Conservation (phyloP, 1,140 invertebrate genomes). For the Tetranychus urticae region DNA sequence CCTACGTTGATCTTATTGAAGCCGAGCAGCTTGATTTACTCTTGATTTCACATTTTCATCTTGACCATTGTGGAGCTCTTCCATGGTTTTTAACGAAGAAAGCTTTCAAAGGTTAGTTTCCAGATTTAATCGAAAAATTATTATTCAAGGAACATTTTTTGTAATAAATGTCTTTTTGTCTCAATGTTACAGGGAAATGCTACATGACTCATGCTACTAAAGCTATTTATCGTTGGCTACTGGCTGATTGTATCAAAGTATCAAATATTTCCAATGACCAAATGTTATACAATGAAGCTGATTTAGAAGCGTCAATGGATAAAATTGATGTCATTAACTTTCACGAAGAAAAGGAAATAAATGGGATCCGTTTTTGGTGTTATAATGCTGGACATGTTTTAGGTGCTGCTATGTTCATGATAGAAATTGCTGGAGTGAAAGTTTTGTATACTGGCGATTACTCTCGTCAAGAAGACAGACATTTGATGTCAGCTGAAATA, state of each 20-base stretch:
- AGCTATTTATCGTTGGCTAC: conserved; percentile 93
- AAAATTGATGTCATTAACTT: conserved; percentile 97
- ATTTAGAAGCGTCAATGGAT: conserved; percentile 90
- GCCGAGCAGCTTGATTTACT: conserved; percentile 90
- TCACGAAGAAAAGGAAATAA: conserved; percentile 91
- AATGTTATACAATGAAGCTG: conserved; percentile 91
- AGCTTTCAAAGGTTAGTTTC: conserved; percentile 45
- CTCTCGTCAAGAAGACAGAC: conserved; percentile 89
- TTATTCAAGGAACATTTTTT: neutral
- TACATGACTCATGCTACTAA: conserved; percentile 99
- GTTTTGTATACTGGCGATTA: conserved; percentile 96
- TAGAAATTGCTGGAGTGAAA: conserved; percentile 94
- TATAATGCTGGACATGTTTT: conserved; percentile 97
- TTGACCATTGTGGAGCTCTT: conserved; percentile 91
- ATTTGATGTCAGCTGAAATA: conserved; percentile 97
- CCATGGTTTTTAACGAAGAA: conserved; percentile 97
- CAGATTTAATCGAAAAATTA: too few species aligned
- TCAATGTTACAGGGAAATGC: conserved; percentile 42
- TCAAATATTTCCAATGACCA: conserved; percentile 91
- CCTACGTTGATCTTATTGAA: conserved; percentile 92
- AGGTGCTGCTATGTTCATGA: conserved; percentile 99
- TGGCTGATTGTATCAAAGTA: conserved; percentile 98
- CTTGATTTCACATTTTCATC: conserved; percentile 91
- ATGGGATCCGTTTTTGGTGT: conserved; percentile 72
- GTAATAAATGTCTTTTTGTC: neutral